Evolutionary conservation across 2,113 vertebrate genomes (phyloP).

Genomic region (Seriola rivoliana): DNA sequence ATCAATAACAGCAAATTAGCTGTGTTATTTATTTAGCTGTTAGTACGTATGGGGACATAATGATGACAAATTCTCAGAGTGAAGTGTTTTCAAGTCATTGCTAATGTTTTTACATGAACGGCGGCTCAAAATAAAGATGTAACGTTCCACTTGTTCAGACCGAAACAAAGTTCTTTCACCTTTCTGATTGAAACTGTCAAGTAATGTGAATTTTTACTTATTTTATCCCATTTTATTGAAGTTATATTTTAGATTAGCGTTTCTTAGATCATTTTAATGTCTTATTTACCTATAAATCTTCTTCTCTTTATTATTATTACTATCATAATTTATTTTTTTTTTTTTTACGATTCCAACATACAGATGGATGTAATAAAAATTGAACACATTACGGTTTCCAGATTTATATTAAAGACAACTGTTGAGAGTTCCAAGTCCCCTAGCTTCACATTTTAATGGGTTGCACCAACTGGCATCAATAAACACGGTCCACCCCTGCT

Average conservation of each 20-base stretch:
- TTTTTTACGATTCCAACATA: not conserved
- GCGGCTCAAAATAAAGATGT: not conserved
- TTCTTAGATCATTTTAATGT: not conserved
- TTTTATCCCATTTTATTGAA: not conserved
- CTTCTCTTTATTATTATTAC: not conserved
- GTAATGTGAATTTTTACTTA: not conserved
- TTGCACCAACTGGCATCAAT: constrained; percentile 27
- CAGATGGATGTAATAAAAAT: not conserved
- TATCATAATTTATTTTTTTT: not conserved
- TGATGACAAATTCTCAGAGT: not conserved
- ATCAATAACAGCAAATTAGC: not conserved
- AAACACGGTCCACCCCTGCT: constrained; percentile 26
- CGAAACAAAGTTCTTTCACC: not conserved
- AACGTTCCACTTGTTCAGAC: not conserved
- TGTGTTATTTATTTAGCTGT: not conserved
- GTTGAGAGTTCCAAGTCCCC: constrained; percentile 12
- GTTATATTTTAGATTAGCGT: not conserved
- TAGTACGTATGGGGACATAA: not conserved
- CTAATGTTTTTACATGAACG: not conserved
- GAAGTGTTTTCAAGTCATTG: not conserved
- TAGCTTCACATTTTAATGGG: constrained; percentile 10
- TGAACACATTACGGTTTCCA: not conserved
- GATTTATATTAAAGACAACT: constrained; percentile 9
- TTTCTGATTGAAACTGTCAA: not conserved
- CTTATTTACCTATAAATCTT: not conserved